These are phyloP conservation scores for Dasysyrphus albostriatus DNA, from an alignment of 2,888 invertebrate species.

Conservation along the genomic window DNA sequence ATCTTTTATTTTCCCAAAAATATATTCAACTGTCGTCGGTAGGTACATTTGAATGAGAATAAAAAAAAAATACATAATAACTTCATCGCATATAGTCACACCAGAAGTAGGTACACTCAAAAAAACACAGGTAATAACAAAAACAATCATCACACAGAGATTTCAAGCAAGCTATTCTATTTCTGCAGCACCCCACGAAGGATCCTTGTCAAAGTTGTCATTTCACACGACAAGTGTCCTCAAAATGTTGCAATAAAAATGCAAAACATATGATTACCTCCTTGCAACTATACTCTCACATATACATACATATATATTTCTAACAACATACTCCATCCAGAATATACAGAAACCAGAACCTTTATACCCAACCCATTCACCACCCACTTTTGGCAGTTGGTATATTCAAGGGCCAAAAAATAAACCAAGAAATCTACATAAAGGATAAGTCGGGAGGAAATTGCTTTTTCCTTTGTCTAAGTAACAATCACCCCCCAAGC, in stretches of 20 bases:
- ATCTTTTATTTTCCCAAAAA: slow-evolving; percentile 30
- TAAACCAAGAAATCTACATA: slow-evolving; percentile 23
- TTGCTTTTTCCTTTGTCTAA: slow-evolving; percentile 76
- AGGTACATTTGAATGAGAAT: slow-evolving; percentile 19
- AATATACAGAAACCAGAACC: slow-evolving; percentile 33
- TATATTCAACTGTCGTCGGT: slow-evolving; percentile 9
- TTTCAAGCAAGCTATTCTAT: slow-evolving; percentile 20
- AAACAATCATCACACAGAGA: slow-evolving; percentile 62
- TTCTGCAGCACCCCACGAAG: slow-evolving; percentile 31
- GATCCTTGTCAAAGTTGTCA: slow-evolving; percentile 72
- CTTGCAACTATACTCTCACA: slow-evolving; percentile 41
- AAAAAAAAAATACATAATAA: slow-evolving; percentile 44
- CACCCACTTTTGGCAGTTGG: slow-evolving; percentile 2
- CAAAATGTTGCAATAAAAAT: slow-evolving; percentile 75
- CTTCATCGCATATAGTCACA: slow-evolving; percentile 62
- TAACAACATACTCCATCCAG: slow-evolving; percentile 17
- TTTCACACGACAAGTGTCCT: slow-evolving; percentile 75
- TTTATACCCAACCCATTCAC: not conserved
- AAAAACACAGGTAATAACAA: slow-evolving; percentile 73
- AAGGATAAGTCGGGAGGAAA: slow-evolving; percentile 70
- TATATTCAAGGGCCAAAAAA: slow-evolving; percentile 4
- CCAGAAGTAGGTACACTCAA: slow-evolving; percentile 49
- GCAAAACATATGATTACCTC: slow-evolving; percentile 75
- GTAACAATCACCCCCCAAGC: slow-evolving; percentile 72
- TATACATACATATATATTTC: not conserved